Base-by-base conservation (phyloP, 2,888 invertebrate genomes). In the Notocelia uddmanniana region DNA sequence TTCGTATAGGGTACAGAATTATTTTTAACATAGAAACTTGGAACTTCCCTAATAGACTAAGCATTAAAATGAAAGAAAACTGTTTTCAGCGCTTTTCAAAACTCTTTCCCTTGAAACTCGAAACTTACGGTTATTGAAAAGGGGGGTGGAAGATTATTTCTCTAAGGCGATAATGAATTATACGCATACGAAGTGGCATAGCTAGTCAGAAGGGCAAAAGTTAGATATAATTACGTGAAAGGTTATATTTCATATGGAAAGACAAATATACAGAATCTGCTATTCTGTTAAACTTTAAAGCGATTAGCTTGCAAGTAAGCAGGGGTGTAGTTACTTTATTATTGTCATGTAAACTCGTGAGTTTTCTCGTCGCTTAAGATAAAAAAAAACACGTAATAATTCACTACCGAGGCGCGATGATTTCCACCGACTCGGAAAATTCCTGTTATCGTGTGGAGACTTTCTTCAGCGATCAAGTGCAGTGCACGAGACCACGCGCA, bases 381-480 rank as follows among this genome's bases (percentile, higher is more conserved):
- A 91, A 90, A 50, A 90, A 45, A 50, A 92, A 90, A 91, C 85
- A 81, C 78, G 76, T 87, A 89, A 89, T 91, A 91, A 92, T 89
- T 90, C 90, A 90, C 74, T 72, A 62, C 83, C 81, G 84, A 85
- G 87, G 85, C 89, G 90, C 89, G 89, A 90, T 89, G 86, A 85
- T 88, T 92, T 89, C 88, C 90, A 92, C 82, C 91, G 86, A 90
- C 80, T 89, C 89, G 93, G 93, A 93, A 93, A 93, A 93, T 93
- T 93, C 92, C 91, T 92, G 90, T 89, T 87, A 91, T 89, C 88
- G 82, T 83, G 80, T 78, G 77, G 80, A 85, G 83, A 92, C 91
- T 93, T 93, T 93, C 92, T 91, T 92, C 85, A 84, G 81, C 80
- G 83, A 84, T 82, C 85, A 81, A n/a, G 79, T 81, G 83, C 83